Percentiles rank a stretch among this genome's conserved stretches.
Conservation (phyloP, 2,113 vertebrate species). For the Ammodramus savannarum region DNA sequence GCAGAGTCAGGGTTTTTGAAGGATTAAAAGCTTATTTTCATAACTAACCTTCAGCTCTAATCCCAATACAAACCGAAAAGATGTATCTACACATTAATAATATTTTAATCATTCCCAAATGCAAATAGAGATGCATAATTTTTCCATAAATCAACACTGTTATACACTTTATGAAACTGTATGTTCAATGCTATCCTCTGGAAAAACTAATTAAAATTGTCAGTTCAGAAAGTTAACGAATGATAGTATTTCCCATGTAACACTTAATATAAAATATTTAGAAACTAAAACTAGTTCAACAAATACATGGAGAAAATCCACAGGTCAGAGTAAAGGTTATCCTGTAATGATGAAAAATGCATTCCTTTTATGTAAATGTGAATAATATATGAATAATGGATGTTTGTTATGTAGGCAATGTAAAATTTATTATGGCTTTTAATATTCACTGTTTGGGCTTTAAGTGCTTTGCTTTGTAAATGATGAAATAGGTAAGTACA, state of each 20-base stretch:
- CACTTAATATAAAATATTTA: slow-evolving; percentile 30
- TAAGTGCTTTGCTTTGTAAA: slow-evolving; percentile 51
- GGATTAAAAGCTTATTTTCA: slow-evolving; percentile 21
- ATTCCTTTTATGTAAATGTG: slow-evolving; percentile 43
- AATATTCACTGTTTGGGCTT: slow-evolving; percentile 26
- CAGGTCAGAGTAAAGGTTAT: slow-evolving; percentile 39
- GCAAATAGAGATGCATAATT: slow-evolving; percentile 45
- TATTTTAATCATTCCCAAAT: slow-evolving; percentile 52
- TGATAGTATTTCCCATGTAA: background rate
- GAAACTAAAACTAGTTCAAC: background rate
- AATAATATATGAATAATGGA: slow-evolving; percentile 56
- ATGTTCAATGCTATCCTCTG: background rate
- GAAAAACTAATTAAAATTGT: slow-evolving; percentile 48
- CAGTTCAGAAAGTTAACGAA: background rate
- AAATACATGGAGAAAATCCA: slow-evolving; percentile 22
- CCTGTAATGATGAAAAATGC: slow-evolving; percentile 32
- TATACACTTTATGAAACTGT: background rate
- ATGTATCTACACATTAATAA: slow-evolving; percentile 51
- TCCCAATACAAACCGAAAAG: slow-evolving; percentile 34
- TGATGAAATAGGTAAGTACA: slow-evolving; percentile 37
- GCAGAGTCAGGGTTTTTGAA: background rate
- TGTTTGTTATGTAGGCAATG: slow-evolving; percentile 11
- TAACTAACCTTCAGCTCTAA: slow-evolving; percentile 31
- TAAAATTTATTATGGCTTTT: slow-evolving; percentile 51
- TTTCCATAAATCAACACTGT: slow-evolving; percentile 44